Percentiles rank a stretch among this genome's conserved stretches.
phyloP scores from a whole-genome alignment of 1,140 invertebrate genomes.

The Micrasema longulum region DNA sequence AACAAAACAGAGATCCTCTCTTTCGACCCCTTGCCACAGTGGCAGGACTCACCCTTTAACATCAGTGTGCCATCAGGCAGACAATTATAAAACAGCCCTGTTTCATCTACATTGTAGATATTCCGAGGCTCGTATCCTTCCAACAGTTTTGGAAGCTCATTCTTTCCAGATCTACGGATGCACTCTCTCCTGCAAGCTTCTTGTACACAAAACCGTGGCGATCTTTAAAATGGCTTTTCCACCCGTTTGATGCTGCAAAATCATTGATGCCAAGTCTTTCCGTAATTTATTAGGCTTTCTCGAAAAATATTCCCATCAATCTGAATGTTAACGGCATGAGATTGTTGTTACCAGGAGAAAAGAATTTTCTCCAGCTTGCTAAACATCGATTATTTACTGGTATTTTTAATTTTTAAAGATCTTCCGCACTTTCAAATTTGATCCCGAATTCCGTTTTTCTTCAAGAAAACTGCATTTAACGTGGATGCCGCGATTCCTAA shows the following conservation, averaged over 20 bases:
- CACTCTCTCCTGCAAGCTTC: constrained; percentile 34
- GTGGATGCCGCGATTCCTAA: constrained; percentile 24
- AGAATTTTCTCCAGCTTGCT: constrained; percentile 45
- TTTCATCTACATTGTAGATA: constrained; percentile 15
- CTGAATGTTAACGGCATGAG: constrained; percentile 31
- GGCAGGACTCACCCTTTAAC: constrained; percentile 25
- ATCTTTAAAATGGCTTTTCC: constrained; percentile 38
- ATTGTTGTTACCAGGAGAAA: constrained; percentile 22
- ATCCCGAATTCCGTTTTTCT: constrained; percentile 3
- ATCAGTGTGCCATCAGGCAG: constrained; percentile 19
- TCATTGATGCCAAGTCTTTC: constrained; percentile 32
- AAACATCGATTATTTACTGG: constrained; percentile 43
- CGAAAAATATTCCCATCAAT: constrained; percentile 33
- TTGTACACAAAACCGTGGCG: constrained; percentile 35
- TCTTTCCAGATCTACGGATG: constrained; percentile 35
- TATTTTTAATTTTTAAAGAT: constrained; percentile 39
- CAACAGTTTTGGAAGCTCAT: constrained; percentile 27
- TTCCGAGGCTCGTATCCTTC: constrained; percentile 1
- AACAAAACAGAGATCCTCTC: constrained; percentile 24
- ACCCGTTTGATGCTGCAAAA: constrained; percentile 34
- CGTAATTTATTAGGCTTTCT: constrained; percentile 30
- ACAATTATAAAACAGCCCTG: constrained; percentile 16
- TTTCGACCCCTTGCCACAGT: constrained; percentile 30
- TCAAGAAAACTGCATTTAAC: neutral
- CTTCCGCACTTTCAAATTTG: constrained; percentile 40